Conservation (phyloP, 2,888 invertebrate species). For the Rambutsinella grinnellia region DNA sequence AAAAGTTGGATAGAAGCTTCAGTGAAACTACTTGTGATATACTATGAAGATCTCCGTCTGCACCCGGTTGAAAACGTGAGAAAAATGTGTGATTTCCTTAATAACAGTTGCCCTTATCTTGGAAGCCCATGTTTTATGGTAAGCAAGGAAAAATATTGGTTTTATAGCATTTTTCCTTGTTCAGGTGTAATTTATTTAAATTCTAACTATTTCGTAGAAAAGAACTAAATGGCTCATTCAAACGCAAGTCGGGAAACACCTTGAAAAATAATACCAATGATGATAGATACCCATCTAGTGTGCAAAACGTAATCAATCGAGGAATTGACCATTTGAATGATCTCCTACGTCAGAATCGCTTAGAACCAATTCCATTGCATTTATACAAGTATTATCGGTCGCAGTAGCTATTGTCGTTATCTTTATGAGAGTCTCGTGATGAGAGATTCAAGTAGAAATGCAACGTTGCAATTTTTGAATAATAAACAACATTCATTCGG, state of each 20-base stretch:
- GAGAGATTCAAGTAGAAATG: no score
- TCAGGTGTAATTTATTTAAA: not conserved
- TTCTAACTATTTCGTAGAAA: conserved; percentile 35
- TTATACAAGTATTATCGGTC: conserved; percentile 57
- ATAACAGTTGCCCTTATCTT: conserved; percentile 44
- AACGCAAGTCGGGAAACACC: conserved; percentile 30
- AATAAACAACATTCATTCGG: not conserved
- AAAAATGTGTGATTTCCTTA: conserved; percentile 59
- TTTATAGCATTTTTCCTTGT: not conserved
- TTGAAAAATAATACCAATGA: not conserved
- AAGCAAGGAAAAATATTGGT: conserved; percentile 29
- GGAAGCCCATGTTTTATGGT: conserved; percentile 59
- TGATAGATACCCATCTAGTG: conserved; percentile 33
- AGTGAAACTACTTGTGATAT: conserved; percentile 60
- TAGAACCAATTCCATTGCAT: conserved; percentile 52
- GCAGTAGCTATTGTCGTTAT: no score
- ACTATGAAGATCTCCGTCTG: conserved; percentile 65
- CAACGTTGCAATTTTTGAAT: not conserved
- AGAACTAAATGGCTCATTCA: conserved; percentile 58
- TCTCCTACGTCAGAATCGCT: conserved; percentile 35
- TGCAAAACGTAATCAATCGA: conserved; percentile 44
- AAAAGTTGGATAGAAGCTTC: conserved; percentile 66
- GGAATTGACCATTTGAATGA: conserved; percentile 58
- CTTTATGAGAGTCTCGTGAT: no score
- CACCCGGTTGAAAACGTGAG: conserved; percentile 51